A percentile compares a stretch with the other conserved stretches of the same genome.
phyloP scores from a whole-genome alignment of 2,113 vertebrate species.

The Phylloscopus trochiloides region DNA sequence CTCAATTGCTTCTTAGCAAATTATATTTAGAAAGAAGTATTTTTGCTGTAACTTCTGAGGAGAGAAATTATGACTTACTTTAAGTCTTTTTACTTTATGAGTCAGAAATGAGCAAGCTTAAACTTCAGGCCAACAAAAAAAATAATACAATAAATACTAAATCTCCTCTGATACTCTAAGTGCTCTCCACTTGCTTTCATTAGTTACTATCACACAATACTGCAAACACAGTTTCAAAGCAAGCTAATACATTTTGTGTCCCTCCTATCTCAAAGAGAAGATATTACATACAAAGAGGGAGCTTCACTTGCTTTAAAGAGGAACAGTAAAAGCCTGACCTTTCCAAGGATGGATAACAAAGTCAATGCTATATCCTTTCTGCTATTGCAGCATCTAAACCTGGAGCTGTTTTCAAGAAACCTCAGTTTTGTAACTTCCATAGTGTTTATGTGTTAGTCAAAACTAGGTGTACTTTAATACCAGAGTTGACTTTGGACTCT shows the following conservation, averaged over 20 bases:
- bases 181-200: background rate
- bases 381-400: background rate
- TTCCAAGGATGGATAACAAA: background rate
- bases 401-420: background rate
- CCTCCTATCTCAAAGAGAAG: background rate
- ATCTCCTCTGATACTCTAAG: background rate
- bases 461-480: background rate
- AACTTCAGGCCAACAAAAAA: background rate
- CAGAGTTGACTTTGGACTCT: background rate
- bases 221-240: background rate
- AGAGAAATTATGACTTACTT: background rate
- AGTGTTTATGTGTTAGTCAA: background rate
- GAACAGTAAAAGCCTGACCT: background rate
- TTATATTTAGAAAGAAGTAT: background rate
- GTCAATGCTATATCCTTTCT: background rate
- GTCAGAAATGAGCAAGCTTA: background rate
- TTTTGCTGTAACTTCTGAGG: background rate
- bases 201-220: background rate
- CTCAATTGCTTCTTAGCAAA: background rate
- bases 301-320: background rate
- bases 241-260: background rate
- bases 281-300: background rate
- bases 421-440: background rate
- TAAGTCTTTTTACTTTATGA: background rate
- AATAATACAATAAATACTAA: background rate